A percentile compares a stretch with the other conserved stretches of the same genome.
Conservation (phyloP, 2,113 vertebrate species). For the Cephalopterus ornatus region DNA sequence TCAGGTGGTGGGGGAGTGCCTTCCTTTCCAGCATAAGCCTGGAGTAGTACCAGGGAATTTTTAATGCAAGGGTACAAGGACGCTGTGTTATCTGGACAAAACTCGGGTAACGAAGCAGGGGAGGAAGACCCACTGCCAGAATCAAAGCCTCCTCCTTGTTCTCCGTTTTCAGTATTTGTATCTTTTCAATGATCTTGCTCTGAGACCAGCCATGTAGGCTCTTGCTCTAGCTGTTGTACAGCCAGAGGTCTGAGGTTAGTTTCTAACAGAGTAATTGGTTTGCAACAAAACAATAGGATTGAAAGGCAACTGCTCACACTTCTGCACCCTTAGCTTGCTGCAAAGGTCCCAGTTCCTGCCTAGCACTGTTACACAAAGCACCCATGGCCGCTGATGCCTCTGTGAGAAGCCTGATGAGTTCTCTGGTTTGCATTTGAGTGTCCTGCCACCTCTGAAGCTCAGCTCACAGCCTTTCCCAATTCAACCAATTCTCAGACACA, state of each 20-base stretch:
- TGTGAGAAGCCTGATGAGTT: background rate
- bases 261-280: background rate
- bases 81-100: fast-evolving
- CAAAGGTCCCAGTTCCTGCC: background rate
- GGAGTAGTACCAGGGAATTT: fast-evolving
- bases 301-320: background rate
- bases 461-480: background rate
- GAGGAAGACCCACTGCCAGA: fast-evolving
- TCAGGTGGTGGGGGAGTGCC: fast-evolving
- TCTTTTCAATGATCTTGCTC: background rate
- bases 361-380: background rate
- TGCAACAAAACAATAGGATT: background rate
- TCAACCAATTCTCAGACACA: background rate
- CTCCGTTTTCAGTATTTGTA: background rate
- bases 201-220: background rate
- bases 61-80: background rate
- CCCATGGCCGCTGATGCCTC: background rate
- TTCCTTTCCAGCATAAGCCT: background rate
- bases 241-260: background rate
- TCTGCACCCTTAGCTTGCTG: background rate
- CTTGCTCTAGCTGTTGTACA: background rate
- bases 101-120: fast-evolving
- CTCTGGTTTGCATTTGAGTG: background rate
- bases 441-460: background rate
- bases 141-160: background rate